Conservation (phyloP, 2,888 invertebrate genomes). For the Lycia hirtaria region DNA sequence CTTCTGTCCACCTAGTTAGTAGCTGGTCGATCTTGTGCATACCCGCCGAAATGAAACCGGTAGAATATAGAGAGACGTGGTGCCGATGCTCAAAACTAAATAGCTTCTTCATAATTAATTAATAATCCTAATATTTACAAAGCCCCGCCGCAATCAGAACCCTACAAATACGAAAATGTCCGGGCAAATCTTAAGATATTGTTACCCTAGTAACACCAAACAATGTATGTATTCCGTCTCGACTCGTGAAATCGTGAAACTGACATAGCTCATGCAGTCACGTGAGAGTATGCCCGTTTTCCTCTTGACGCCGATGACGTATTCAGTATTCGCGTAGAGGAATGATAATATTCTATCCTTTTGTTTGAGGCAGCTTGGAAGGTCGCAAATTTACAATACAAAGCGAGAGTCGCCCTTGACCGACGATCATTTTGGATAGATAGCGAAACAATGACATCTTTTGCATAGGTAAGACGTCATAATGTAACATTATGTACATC, state of each 20-base stretch:
- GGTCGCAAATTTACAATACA: constrained; percentile 1
- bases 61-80: too few species aligned
- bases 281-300: constrained; percentile 5
- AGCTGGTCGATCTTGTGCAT: too few species aligned
- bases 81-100: too few species aligned
- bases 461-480: constrained; percentile 12
- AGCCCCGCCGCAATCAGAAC: too few species aligned
- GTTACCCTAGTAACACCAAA: too few species aligned
- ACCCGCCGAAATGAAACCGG: too few species aligned
- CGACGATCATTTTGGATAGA: not conserved
- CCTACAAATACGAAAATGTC: too few species aligned
- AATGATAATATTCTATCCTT: not conserved
- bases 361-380: not conserved
- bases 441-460: not conserved
- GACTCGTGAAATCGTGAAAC: constrained; percentile 17
- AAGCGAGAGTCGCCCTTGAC: not conserved
- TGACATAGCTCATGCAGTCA: constrained; percentile 1
- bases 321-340: not conserved
- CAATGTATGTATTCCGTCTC: constrained; percentile 28
- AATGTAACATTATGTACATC: not conserved
- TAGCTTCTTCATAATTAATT: too few species aligned
- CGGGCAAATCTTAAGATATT: too few species aligned
- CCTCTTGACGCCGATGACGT: not conserved
- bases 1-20: too few species aligned
- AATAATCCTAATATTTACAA: too few species aligned